Conservation (phyloP, 2,888 invertebrate genomes). For the Gymnosoma rotundatum region DNA sequence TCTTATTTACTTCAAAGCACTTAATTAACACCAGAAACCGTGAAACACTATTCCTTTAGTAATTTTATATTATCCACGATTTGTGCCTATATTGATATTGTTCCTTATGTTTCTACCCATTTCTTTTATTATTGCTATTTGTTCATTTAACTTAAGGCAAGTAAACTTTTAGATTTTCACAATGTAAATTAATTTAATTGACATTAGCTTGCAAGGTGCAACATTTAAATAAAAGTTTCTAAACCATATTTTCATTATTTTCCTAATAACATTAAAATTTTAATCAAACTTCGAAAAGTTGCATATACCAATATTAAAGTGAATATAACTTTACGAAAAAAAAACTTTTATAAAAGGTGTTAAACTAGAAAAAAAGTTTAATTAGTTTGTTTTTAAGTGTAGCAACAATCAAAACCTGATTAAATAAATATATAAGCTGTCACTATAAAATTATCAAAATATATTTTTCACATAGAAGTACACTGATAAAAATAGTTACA, state of each 20-base stretch:
- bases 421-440: conserved; percentile 19
- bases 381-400: conserved; percentile 6
- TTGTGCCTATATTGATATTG: too few species aligned
- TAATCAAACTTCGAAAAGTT: conserved; percentile 36
- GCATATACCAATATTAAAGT: neutral
- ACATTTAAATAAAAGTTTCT: conserved; percentile 51
- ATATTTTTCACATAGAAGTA: too few species aligned
- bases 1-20: too few species aligned
- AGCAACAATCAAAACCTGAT: conserved; percentile 44
- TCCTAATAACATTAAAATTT: conserved; percentile 46
- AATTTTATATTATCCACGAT: too few species aligned
- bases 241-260: conserved; percentile 45
- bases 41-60: too few species aligned
- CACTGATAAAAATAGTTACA: too few species aligned
- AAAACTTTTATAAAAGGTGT: conserved; percentile 40
- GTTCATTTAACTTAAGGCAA: neutral
- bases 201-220: neutral
- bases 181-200: neutral
- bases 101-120: neutral
- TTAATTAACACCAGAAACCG: too few species aligned
- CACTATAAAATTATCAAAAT: too few species aligned
- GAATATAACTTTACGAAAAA: conserved; percentile 4
- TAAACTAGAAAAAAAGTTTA: conserved; percentile 24
- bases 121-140: neutral
- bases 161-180: neutral